Evolutionary conservation across 1,140 invertebrate species (phyloP).

Genomic region (Antheraea mylitta): DNA sequence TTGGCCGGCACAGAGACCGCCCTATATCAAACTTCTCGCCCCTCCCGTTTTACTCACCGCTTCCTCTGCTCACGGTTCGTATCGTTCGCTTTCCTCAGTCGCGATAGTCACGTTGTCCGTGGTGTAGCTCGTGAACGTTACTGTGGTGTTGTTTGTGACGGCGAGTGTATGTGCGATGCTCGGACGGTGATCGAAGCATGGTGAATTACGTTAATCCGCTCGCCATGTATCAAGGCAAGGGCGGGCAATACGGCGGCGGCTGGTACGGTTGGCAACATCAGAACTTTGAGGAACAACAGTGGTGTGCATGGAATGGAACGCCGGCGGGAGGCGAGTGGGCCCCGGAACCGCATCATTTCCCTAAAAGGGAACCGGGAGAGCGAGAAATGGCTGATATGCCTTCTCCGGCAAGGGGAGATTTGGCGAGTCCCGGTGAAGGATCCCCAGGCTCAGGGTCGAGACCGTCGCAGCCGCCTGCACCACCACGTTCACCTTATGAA

Average conservation of each 20-base stretch:
- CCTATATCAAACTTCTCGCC: constrained; percentile 21
- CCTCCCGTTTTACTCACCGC: constrained; percentile 24
- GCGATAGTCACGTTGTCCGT: constrained; percentile 40
- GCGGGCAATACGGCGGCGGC: constrained; percentile 71
- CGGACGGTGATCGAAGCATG: constrained; percentile 76
- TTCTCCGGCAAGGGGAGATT: constrained; percentile 82
- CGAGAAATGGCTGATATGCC: constrained; percentile 79
- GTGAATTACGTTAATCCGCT: constrained; percentile 81
- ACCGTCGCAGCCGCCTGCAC: constrained; percentile 80
- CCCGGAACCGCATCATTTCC: constrained; percentile 67
- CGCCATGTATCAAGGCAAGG: constrained; percentile 80
- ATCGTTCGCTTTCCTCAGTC: constrained; percentile 41
- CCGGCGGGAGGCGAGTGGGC: constrained; percentile 72
- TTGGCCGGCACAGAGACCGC: constrained; percentile 31
- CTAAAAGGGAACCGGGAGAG: constrained; percentile 65
- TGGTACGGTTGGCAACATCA: constrained; percentile 78
- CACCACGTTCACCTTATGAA: constrained; percentile 88
- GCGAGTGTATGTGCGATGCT: constrained; percentile 68
- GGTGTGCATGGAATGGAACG: constrained; percentile 76
- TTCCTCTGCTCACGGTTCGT: constrained; percentile 7
- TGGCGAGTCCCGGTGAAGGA: constrained; percentile 82
- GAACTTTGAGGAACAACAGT: constrained; percentile 78
- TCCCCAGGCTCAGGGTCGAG: constrained; percentile 68
- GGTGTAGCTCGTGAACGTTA: constrained; percentile 34
- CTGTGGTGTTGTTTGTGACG: constrained; percentile 55